Conservation (phyloP, 2,888 invertebrate species). For the Clepsis dumicolana region DNA sequence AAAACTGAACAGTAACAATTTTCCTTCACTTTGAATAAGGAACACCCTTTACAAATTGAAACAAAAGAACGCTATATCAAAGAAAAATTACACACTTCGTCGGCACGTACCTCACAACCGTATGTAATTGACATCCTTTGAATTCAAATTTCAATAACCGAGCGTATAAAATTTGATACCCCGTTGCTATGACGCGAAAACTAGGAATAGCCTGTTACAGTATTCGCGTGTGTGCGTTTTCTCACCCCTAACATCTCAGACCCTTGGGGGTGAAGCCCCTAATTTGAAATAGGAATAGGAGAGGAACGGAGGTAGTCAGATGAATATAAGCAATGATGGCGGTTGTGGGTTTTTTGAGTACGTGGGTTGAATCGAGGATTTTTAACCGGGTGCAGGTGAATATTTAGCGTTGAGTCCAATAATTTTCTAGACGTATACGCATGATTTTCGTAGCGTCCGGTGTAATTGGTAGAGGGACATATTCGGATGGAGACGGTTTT, state of each 20-base stretch:
- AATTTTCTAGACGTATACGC: too few species aligned
- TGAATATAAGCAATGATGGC: conserved; percentile 41
- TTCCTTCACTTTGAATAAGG: neutral
- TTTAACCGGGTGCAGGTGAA: neutral
- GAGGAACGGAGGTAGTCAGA: conserved; percentile 31
- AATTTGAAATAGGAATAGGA: conserved; percentile 30
- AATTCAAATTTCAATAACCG: conserved; percentile 20
- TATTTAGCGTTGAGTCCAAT: neutral
- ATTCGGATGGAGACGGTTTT: too few species aligned
- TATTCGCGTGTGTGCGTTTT: conserved; percentile 9
- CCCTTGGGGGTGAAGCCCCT: conserved; percentile 35
- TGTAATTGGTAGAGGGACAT: too few species aligned
- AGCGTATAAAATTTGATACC: conserved; percentile 30
- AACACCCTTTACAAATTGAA: neutral
- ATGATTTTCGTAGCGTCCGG: too few species aligned
- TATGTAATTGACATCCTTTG: conserved; percentile 2
- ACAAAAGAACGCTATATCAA: neutral
- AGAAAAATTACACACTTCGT: neutral
- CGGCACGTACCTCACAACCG: neutral
- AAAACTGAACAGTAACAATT: neutral
- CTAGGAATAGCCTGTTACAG: neutral
- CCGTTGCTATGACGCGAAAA: conserved; percentile 28
- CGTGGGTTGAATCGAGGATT: conserved; percentile 18
- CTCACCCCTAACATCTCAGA: conserved; percentile 32
- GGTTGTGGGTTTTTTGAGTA: conserved; percentile 17